Evolutionary conservation across 2,888 invertebrate species (phyloP), one percentile per base, ranked within the genome.

Genomic region (Thelaira solivaga): DNA sequence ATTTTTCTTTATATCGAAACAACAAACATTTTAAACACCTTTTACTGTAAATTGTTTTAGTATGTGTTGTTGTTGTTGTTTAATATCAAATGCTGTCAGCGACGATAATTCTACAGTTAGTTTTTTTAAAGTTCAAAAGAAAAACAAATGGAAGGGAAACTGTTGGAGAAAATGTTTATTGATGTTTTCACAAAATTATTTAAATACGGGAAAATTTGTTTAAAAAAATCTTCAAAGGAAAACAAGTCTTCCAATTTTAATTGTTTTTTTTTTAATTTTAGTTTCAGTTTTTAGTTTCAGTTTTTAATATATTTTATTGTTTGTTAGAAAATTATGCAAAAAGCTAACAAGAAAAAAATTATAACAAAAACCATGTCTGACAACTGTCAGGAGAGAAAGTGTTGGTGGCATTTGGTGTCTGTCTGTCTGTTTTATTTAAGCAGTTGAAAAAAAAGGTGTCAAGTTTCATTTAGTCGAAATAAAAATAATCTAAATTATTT

Each of bases 121-220:
- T 29, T 68, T 47, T 47, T 69, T 49, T 7, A 13, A 18, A 11
- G 41, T 18, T 29, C 11, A 43, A 43, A 45, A 61, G 49, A 41
- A 49, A 29, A 41, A 18, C 20, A 45, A 67, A 45, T 47, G 24
- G 20, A 20, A 31, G 10, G 20, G 10, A 13, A 41, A 53, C 20
- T 6, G 26, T 18, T 51, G 10, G 13, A 22, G 11, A 16, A 49
- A 47, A 69, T n/a, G 59, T 55, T 62, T 55, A 69, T 75, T 75
- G 75, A 75, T 55, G 64, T 69, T 69, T 75, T 69, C 22, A 69
- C 69, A 69, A n/a, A n/a, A n/a, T n/a, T n/a, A n/a, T n/a, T 64
- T 64, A 59, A 76, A 69, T 64, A 64, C 47, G 39, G 64, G 67
- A 51, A 69, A 69, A 75, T 76, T 76, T 76, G 64, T 69, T 26